Percentiles rank a stretch among this genome's conserved stretches.
Conservation (phyloP, 2,797 vertebrate genomes). For the Leptodactylus fallax region DNA sequence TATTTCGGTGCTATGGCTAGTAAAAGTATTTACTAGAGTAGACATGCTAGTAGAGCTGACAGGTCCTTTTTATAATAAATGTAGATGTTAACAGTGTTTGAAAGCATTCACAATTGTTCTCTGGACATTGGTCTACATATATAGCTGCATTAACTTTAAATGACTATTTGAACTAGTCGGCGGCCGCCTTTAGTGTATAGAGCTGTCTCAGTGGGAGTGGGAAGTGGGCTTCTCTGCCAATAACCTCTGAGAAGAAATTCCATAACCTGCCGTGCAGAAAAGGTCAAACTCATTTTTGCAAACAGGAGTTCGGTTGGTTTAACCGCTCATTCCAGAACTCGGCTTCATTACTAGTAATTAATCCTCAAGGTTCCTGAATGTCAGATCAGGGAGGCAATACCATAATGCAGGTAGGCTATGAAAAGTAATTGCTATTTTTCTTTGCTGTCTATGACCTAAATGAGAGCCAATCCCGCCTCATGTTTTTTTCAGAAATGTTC, state of each 20-base stretch:
- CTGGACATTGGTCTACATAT: background rate
- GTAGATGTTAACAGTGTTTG: background rate
- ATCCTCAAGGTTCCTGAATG: conserved; percentile 72
- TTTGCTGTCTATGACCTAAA: conserved; percentile 63
- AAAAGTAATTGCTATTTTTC: conserved; percentile 70
- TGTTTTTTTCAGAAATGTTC: conserved; percentile 26
- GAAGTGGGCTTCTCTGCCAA: conserved; percentile 56
- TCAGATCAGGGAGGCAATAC: conserved; percentile 67
- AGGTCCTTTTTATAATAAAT: no score
- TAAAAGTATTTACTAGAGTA: no score
- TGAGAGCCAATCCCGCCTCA: conserved; percentile 66
- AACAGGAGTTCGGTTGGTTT: conserved; percentile 68
- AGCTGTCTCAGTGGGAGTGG: conserved; percentile 49
- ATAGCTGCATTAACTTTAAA: background rate
- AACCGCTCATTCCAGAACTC: conserved; percentile 66
- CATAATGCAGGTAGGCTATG: conserved; percentile 60
- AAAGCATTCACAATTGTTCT: background rate
- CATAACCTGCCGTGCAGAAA: conserved; percentile 65
- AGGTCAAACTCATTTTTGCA: conserved; percentile 74
- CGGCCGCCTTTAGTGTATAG: conserved; percentile 24
- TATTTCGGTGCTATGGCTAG: no score
- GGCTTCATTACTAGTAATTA: conserved; percentile 73
- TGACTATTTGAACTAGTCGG: background rate
- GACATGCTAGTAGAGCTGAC: no score
- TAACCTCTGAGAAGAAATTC: conserved; percentile 64